Base-by-base conservation (phyloP, 2,797 vertebrate species). In the Falco concolor region DNA sequence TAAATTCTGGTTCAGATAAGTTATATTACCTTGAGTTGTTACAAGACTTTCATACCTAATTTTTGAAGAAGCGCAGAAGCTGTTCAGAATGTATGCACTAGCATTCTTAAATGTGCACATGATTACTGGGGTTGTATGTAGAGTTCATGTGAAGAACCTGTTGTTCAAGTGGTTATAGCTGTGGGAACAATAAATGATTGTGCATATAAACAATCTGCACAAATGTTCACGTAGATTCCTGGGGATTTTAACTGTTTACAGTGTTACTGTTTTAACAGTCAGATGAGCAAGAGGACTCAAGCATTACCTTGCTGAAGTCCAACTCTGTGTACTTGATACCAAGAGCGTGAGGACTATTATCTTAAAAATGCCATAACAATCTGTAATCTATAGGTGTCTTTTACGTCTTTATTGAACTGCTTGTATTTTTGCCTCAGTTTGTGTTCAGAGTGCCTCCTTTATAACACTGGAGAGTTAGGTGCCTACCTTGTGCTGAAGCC, bases 81-180 rank as follows among this genome's bases (percentile, higher is more conserved):
- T 38, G 47, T 9, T 44, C 75, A 7, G 34, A 6, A 2, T 80
- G 84, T 84, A 18, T 54, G 69, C 73, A 2, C 38, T 59, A 52
- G 45, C 72, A 27, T 94, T 92, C 65, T 32, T 45, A 2, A 82
- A 8, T 27, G 44, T 83, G 67, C 85, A 42, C 57, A 70, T 68
- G 59, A 74, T 36, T 76, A 7, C 67, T 84, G 85, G 70, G 22
- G 73, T 64, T 90, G 67, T 30, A 18, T 23, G 12, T 49, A 67
- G 61, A 88, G 70, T 59, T 11, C 8, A 1, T 94, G 85, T 34
- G 93, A 82, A 95, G 91, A 95, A 94, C 91, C 89, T 94, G 94
- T 97, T 91, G 84, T 90, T 95, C 91, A 49, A 87, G 83, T 95
- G 93, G 34, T 76, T 90, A 20, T 93, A 69, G 76, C 80, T 60